Evolutionary conservation across 2,888 invertebrate species (phyloP).

Genomic region (Dasypogon diadema): DNA sequence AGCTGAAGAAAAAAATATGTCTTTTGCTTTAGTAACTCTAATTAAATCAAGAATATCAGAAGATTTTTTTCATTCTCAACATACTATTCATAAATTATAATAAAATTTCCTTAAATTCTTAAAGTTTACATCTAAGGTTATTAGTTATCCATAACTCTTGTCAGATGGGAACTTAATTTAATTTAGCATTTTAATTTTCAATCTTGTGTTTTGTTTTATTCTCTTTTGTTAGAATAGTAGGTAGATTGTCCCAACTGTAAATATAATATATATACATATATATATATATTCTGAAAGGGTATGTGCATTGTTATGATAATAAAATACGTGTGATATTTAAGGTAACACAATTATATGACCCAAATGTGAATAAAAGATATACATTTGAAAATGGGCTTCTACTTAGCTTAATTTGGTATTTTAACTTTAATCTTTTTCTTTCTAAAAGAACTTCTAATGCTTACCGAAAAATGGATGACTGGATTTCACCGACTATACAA

Average conservation of each 20-base stretch:
- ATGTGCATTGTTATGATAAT: conserved; percentile 35
- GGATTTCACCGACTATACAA: conserved; percentile 5
- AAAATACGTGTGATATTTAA: conserved; percentile 46
- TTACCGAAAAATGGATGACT: conserved; percentile 29
- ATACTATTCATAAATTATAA: too few relatives aligned
- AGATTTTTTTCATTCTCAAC: too few relatives aligned
- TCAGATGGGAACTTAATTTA: conserved; percentile 65
- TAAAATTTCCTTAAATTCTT: conserved; percentile 2
- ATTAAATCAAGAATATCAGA: too few relatives aligned
- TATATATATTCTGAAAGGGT: too few relatives aligned
- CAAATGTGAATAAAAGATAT: conserved; percentile 38
- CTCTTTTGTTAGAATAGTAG: too few relatives aligned
- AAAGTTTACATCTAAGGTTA: background rate
- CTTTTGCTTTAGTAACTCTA: too few relatives aligned
- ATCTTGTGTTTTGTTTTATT: background rate
- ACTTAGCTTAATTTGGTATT: too few relatives aligned
- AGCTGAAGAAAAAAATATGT: too few relatives aligned
- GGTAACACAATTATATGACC: conserved; percentile 18
- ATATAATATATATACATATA: conserved; percentile 21
- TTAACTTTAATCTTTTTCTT: background rate
- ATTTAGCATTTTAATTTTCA: conserved; percentile 10
- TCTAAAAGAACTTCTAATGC: background rate
- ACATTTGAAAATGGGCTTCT: conserved; percentile 13
- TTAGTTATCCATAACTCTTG: conserved; percentile 64
- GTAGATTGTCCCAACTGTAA: conserved; percentile 5